Percentiles rank a stretch among this genome's conserved stretches.
Evolutionary conservation across 2,888 invertebrate genomes (phyloP).

Genomic region (Lithophane semibrunnea): DNA sequence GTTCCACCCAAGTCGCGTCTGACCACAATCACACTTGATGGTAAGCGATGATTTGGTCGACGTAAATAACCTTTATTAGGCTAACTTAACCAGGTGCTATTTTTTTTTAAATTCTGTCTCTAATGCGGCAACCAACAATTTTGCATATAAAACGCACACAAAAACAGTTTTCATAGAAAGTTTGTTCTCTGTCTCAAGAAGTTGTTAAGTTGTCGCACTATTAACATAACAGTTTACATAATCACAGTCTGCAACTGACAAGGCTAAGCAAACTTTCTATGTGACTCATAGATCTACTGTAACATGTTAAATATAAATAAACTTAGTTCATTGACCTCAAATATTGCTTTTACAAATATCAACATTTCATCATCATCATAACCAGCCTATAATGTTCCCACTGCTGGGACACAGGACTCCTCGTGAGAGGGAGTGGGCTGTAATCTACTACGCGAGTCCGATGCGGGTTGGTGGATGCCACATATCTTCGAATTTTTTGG

Average conservation of each 20-base stretch:
- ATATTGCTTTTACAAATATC: too few relatives aligned
- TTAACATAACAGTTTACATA: slow-evolving; percentile 15
- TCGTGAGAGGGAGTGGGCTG: too few relatives aligned
- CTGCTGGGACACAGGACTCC: too few relatives aligned
- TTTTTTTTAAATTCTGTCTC: neutral
- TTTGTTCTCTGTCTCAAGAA: neutral
- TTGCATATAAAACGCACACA: neutral
- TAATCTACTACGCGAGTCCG: too few relatives aligned
- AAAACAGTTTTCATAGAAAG: slow-evolving; percentile 7
- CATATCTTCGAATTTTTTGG: too few relatives aligned
- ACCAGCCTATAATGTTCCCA: too few relatives aligned
- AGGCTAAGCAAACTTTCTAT: slow-evolving; percentile 15
- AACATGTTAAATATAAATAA: neutral
- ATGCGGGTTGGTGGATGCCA: too few relatives aligned
- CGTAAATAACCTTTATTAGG: too few relatives aligned
- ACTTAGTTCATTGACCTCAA: neutral
- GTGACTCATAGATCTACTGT: slow-evolving; percentile 1
- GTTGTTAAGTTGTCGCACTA: neutral
- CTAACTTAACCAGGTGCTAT: neutral
- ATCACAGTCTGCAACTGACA: neutral
- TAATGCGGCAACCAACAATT: neutral
- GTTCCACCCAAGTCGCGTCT: too few relatives aligned
- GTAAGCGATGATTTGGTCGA: too few relatives aligned
- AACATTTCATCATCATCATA: too few relatives aligned
- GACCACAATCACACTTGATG: too few relatives aligned